Percentiles rank a stretch among this genome's conserved stretches.
phyloP scores from a whole-genome alignment of 2,888 invertebrate species.

The Autographa pulchrina region DNA sequence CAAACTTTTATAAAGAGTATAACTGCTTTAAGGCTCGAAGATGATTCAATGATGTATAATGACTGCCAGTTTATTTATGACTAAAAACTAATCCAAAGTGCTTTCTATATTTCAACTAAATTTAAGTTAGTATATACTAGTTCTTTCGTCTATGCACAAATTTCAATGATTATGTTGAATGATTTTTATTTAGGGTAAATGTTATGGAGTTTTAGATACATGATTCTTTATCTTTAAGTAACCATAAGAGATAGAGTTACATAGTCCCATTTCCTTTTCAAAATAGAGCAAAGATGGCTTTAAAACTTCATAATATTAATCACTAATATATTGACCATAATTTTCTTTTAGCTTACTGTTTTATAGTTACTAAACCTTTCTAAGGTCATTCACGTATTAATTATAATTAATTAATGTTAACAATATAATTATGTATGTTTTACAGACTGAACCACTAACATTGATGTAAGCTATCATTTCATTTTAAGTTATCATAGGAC shows the following conservation, averaged over 20 bases:
- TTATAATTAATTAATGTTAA: conserved; percentile 44
- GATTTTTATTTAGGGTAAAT: conserved; percentile 18
- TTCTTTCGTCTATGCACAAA: conserved; percentile 45
- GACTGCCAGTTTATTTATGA: conserved; percentile 20
- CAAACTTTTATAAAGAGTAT: neutral
- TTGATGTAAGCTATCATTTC: conserved; percentile 53
- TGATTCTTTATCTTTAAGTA: conserved; percentile 6
- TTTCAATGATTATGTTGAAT: conserved; percentile 19
- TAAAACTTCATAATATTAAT: conserved; percentile 10
- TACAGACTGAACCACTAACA: conserved; percentile 78
- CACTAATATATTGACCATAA: neutral
- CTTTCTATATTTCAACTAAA: conserved; percentile 54
- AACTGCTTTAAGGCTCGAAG: neutral
- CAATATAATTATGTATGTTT: conserved; percentile 63
- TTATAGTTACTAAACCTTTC: conserved; percentile 8
- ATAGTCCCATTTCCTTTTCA: neutral
- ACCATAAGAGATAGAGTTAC: neutral
- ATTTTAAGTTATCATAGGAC: conserved; percentile 39
- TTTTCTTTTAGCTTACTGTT: neutral
- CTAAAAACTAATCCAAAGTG: conserved; percentile 62
- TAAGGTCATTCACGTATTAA: conserved; percentile 38
- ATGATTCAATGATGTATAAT: neutral
- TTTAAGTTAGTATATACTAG: conserved; percentile 22
- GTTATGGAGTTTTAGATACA: conserved; percentile 13
- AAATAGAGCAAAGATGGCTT: neutral